Percentiles rank a stretch among this genome's conserved stretches.
Conservation (phyloP, 2,888 invertebrate genomes). For the Melangyna quadrimaculata region DNA sequence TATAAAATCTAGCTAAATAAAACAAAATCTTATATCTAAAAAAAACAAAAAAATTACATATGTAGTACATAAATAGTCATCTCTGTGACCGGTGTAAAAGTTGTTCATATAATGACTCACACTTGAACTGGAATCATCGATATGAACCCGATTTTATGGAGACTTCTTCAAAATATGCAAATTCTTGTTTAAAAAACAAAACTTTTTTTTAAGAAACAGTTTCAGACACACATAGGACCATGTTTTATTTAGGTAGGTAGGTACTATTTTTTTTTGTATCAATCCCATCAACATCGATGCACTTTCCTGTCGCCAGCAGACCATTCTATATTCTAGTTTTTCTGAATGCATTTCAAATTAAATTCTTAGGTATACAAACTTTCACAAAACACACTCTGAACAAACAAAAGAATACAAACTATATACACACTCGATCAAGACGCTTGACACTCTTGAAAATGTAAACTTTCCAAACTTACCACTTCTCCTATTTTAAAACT, state of each 20-base stretch:
- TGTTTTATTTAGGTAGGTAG: too few species aligned
- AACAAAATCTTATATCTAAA: too few species aligned
- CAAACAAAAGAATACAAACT: constrained; percentile 2
- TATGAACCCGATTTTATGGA: background rate
- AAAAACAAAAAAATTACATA: too few species aligned
- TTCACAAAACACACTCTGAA: background rate
- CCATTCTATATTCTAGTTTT: background rate
- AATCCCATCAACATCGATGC: background rate
- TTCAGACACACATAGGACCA: background rate
- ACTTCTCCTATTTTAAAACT: background rate
- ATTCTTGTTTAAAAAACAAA: background rate
- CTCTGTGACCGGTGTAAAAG: too few species aligned
- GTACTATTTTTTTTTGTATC: background rate
- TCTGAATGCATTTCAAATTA: constrained; percentile 5
- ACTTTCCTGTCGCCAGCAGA: constrained; percentile 17
- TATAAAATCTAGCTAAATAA: too few species aligned
- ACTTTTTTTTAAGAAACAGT: background rate
- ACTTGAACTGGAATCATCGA: too few species aligned
- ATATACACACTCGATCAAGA: constrained; percentile 37
- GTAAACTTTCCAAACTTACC: background rate
- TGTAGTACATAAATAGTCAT: too few species aligned
- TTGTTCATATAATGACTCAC: too few species aligned
- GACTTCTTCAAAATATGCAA: background rate
- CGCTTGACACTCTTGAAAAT: constrained; percentile 41
- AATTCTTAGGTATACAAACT: constrained; percentile 12